Base-by-base conservation (phyloP, 2,888 invertebrate species). In the Orthonychiurus folsomi region DNA sequence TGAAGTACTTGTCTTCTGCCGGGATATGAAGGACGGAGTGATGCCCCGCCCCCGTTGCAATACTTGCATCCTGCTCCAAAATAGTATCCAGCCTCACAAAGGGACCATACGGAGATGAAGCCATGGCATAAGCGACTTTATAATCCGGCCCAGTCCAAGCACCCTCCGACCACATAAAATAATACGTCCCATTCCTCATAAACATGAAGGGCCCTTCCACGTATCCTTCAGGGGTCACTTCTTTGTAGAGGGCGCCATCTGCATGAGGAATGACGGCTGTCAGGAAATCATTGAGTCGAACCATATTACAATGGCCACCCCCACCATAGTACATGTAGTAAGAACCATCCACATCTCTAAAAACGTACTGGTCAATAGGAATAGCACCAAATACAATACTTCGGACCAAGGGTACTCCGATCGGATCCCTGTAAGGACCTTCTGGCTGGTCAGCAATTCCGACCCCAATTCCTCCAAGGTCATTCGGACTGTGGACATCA, bases 101-200 rank as follows among this genome's bases (percentile, higher is more conserved):
- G 3, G 68, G 66, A 0, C 69, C 68, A n/a, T 64, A 63, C 0
- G 63, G 54, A 12, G 66, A 62, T 21, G 56, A 47, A 1, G 66
- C 50, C 61, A 64, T 66, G 59, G 68, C 63, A 24, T 69, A 69
- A 1, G 69, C 69, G 1, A 69, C 69, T n/a, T 54, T 55, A 48
- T 69, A 69, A 37, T 68, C 61, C 0, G 69, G 69, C 0, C 69
- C 69, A 12, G 65, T 65, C 67, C 69, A 69, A 1, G 56, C 61
- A 26, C 65, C 66, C 54, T 69, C 69, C 1, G 63, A 63, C 67
- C 67, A 69, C 69, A 69, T 69, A 55, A 69, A 69, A 48, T 69
- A 69, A 28, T 69, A 69, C 25, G 23, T 63, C 5, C 64, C 67
- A 50, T 69, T 67, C 18, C 62, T 20, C 1, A 56, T 50, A 47